A percentile compares a stretch with the other conserved stretches of the same genome.
Conservation (phyloP, 2,888 invertebrate genomes). For the Drosophila robusta region DNA sequence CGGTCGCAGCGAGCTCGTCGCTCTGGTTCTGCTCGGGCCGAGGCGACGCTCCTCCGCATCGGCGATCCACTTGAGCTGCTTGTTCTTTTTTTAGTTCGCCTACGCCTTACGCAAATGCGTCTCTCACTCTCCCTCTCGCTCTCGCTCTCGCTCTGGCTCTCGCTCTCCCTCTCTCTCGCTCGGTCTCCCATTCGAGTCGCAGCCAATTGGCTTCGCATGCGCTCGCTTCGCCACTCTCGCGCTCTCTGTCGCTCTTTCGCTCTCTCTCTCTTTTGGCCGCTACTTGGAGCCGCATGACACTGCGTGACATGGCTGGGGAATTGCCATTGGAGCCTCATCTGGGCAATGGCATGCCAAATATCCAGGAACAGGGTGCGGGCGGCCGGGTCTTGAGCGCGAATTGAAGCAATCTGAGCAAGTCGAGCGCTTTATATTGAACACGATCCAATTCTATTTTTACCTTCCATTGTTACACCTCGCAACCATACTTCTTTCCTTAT, state of each 20-base stretch:
- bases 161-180: conserved; percentile 5
- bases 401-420: conserved; percentile 24
- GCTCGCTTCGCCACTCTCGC: neutral
- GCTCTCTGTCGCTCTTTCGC: too few species aligned
- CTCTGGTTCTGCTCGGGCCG: conserved; percentile 53
- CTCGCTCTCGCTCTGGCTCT: conserved; percentile 23
- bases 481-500: too few species aligned
- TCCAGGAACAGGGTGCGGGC: conserved; percentile 2
- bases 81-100: conserved; percentile 70
- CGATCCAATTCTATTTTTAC: too few species aligned
- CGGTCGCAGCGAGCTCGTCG: conserved; percentile 36
- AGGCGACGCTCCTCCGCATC: too few species aligned
- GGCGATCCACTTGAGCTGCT: conserved; percentile 49
- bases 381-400: conserved; percentile 14
- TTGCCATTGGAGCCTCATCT: conserved; percentile 38
- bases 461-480: too few species aligned
- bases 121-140: conserved; percentile 21
- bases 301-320: conserved; percentile 7
- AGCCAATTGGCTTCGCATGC: conserved; percentile 32
- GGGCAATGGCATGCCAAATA: conserved; percentile 33
- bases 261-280: too few species aligned
- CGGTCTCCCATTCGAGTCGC: conserved; percentile 28
- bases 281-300: neutral
- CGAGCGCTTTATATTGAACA: too few species aligned
- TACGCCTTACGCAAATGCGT: conserved; percentile 68